Percentiles rank a stretch among this genome's conserved stretches.
These are phyloP conservation scores for Dynastes hyllus DNA, from an alignment of 2,888 invertebrate genomes.

Conservation along the genomic window DNA sequence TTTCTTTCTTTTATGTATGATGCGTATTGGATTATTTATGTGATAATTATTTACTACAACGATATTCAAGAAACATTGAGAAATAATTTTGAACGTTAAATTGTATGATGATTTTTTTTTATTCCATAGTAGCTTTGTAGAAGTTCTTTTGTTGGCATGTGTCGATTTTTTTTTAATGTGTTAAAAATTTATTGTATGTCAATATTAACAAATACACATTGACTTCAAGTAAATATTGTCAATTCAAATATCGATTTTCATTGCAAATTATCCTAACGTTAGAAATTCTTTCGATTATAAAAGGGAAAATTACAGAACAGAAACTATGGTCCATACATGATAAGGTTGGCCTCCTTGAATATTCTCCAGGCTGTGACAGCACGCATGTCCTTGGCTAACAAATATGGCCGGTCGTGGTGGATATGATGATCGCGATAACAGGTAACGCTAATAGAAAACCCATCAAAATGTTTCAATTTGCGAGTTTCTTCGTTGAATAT, in stretches of 20 bases:
- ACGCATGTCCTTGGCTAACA: slow-evolving; percentile 70
- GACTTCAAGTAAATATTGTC: slow-evolving; percentile 35
- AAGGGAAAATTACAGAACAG: slow-evolving; percentile 49
- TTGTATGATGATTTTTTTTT: not conserved
- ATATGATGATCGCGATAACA: slow-evolving; percentile 86
- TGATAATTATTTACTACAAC: no score
- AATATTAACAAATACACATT: slow-evolving; percentile 51
- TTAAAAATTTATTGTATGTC: slow-evolving; percentile 56
- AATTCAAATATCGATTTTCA: slow-evolving; percentile 7
- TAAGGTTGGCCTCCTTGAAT: slow-evolving; percentile 63
- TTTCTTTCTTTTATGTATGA: not conserved
- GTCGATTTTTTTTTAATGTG: slow-evolving; percentile 48
- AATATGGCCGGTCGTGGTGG: slow-evolving; percentile 94
- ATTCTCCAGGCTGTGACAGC: slow-evolving; percentile 58
- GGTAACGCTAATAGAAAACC: slow-evolving; percentile 72
- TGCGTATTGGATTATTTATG: not conserved
- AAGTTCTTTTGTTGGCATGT: slow-evolving; percentile 48
- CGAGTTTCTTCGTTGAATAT: slow-evolving; percentile 2
- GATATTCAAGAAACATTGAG: no score
- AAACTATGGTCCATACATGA: slow-evolving; percentile 61
- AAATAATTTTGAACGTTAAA: not conserved
- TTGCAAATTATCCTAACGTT: slow-evolving; percentile 1
- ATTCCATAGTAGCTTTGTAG: slow-evolving; percentile 40
- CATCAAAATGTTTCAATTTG: slow-evolving; percentile 29
- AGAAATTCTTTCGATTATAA: slow-evolving; percentile 21